These are phyloP conservation scores for Meteorus sp. DNA, from an alignment of 1,140 invertebrate species.

Conservation along the genomic window DNA sequence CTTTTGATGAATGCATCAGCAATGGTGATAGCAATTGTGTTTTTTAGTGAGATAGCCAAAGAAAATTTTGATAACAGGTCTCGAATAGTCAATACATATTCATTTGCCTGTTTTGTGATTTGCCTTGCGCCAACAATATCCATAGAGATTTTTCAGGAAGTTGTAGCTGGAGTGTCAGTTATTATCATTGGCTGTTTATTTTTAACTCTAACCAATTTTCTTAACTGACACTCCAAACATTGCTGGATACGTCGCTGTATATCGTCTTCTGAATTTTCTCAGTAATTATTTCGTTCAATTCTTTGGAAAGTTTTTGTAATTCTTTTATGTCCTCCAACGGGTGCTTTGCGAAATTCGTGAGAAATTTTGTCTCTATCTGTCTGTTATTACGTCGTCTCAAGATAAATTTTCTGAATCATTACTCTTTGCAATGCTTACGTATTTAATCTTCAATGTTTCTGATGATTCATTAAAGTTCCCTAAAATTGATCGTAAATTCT, in stretches of 20 bases:
- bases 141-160: too few relatives aligned
- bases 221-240: background rate
- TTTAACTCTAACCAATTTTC: too few relatives aligned
- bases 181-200: too few relatives aligned
- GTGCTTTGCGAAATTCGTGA: background rate
- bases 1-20: constrained; percentile 32
- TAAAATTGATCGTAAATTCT: background rate
- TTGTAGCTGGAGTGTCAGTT: too few relatives aligned
- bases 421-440: background rate
- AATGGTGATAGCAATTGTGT: constrained; percentile 11
- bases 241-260: background rate
- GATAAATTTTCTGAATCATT: background rate
- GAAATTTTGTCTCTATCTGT: background rate
- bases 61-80: background rate
- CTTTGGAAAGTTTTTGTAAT: background rate
- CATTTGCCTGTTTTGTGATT: too few relatives aligned
- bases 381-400: background rate
- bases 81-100: too few relatives aligned
- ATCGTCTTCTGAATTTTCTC: background rate
- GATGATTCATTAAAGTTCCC: background rate
- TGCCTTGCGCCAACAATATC: too few relatives aligned
- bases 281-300: background rate
- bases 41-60: background rate
- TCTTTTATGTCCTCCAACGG: background rate
- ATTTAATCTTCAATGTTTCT: background rate